A percentile compares a stretch with the other conserved stretches of the same genome.
Conservation (phyloP, 2,888 invertebrate genomes). For the Cyclophora punctaria region DNA sequence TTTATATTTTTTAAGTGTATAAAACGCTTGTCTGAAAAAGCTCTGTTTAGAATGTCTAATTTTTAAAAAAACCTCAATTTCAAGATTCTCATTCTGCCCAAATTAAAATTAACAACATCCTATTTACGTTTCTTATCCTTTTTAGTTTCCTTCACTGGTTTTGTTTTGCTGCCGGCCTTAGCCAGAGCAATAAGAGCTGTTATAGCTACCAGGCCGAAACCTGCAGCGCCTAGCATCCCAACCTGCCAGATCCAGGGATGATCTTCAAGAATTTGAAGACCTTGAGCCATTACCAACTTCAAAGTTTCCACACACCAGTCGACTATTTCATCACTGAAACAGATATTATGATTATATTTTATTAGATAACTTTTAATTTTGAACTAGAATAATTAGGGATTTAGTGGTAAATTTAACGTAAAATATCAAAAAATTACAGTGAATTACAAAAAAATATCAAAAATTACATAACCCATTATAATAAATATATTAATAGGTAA, state of each 20-base stretch:
- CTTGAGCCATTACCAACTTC: conserved; percentile 46
- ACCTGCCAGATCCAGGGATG: conserved; percentile 72
- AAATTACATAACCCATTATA: too few species aligned
- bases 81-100: too few species aligned
- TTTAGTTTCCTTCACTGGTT: conserved; percentile 48
- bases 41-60: too few species aligned
- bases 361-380: too few species aligned
- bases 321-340: conserved; percentile 66
- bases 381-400: conserved; percentile 7
- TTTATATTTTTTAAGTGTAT: too few species aligned
- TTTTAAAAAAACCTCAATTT: too few species aligned
- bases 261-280: conserved; percentile 45
- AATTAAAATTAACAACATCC: conserved; percentile 3
- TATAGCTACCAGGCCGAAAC: conserved; percentile 65
- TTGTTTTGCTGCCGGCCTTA: conserved; percentile 51
- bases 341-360: too few species aligned
- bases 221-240: conserved; percentile 35
- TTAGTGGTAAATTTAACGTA: not conserved
- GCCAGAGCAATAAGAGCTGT: conserved; percentile 64
- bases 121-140: conserved; percentile 68
- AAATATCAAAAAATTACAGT: too few species aligned
- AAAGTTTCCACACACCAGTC: conserved; percentile 64
- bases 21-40: too few species aligned
- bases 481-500: too few species aligned
- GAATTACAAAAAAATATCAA: too few species aligned